Conservation (phyloP, 2,113 vertebrate species). For the Caloenas nicobarica region DNA sequence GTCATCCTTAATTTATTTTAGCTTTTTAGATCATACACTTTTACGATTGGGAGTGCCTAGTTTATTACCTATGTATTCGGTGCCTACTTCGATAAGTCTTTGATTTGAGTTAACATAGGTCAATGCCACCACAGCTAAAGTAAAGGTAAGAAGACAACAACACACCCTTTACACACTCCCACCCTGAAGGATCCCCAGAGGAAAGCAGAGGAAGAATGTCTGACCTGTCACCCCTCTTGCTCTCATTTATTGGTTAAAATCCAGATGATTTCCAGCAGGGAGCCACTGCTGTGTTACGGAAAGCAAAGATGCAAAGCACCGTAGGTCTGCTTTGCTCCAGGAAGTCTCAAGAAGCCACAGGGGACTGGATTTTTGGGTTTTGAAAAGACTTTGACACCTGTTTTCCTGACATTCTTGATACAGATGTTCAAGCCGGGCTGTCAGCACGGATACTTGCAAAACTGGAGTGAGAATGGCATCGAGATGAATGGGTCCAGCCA, state of each 20-base stretch:
- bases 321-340: neutral
- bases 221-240: neutral
- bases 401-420: constrained; percentile 18
- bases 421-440: neutral
- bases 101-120: neutral
- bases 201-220: neutral
- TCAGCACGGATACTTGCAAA: neutral
- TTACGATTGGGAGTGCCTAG: neutral
- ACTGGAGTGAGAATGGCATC: neutral
- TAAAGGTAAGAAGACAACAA: neutral
- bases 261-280: neutral
- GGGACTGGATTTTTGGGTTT: neutral
- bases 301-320: constrained; percentile 13
- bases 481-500: neutral
- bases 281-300: neutral
- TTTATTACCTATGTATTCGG: neutral
- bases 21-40: neutral
- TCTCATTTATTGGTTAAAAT: neutral
- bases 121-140: neutral
- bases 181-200: neutral
- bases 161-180: neutral
- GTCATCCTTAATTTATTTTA: neutral
- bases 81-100: neutral
- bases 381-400: neutral
- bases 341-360: constrained; percentile 5